Conservation (phyloP, 2,113 vertebrate genomes). For the Pandion haliaetus region DNA sequence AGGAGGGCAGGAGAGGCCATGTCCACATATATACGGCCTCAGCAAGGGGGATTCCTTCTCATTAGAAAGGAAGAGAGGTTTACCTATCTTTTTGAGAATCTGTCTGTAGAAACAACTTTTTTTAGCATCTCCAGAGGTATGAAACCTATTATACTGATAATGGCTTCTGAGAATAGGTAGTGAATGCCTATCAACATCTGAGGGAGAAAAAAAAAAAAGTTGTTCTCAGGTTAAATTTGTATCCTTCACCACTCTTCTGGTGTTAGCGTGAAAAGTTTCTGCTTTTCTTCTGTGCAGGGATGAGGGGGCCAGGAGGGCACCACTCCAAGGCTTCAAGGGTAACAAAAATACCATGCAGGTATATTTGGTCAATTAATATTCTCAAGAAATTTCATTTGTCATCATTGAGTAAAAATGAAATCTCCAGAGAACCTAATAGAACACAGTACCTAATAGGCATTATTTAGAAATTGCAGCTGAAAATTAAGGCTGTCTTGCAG, state of each 20-base stretch:
- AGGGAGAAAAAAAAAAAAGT: background rate
- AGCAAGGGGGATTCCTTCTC: background rate
- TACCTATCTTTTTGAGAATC: background rate
- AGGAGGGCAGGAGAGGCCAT: background rate
- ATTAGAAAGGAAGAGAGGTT: background rate
- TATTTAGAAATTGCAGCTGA: background rate
- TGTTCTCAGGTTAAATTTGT: background rate
- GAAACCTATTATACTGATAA: background rate
- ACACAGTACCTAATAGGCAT: background rate
- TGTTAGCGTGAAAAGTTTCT: background rate
- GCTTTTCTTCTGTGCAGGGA: background rate
- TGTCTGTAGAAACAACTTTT: background rate
- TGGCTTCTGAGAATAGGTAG: background rate
- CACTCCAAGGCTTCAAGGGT: background rate
- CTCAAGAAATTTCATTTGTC: background rate
- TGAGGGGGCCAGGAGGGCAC: background rate
- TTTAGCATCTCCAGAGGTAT: background rate
- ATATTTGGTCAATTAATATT: background rate
- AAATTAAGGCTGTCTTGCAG: background rate
- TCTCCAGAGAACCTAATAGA: background rate
- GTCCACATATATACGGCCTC: too few species aligned
- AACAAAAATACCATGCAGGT: background rate
- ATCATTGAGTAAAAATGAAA: background rate
- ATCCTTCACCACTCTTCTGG: background rate
- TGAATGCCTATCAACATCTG: background rate